phyloP scores from a whole-genome alignment of 2,797 vertebrate genomes.

The Enteromius paludinosus region DNA sequence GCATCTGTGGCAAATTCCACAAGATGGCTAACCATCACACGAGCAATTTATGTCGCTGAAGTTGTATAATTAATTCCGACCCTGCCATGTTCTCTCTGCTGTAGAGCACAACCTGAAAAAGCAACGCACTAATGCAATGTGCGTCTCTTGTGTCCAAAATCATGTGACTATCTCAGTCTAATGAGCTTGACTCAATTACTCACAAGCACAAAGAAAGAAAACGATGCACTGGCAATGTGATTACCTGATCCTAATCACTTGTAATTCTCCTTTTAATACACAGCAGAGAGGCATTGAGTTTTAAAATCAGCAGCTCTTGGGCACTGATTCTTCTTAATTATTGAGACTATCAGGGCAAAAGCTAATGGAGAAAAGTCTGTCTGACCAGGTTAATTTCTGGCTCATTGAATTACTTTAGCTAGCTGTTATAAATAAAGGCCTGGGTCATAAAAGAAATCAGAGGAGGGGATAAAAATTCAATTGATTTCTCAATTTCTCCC shows the following conservation, averaged over 20 bases:
- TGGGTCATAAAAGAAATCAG: slow-evolving; percentile 67
- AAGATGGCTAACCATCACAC: slow-evolving; percentile 12
- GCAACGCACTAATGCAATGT: slow-evolving; percentile 32
- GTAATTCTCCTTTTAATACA: slow-evolving; percentile 69
- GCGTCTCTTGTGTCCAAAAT: slow-evolving; percentile 42
- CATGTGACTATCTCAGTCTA: slow-evolving; percentile 45
- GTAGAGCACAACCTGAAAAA: slow-evolving; percentile 22
- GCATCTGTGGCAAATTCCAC: slow-evolving; percentile 31
- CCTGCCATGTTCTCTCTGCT: neutral
- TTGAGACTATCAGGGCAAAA: slow-evolving; percentile 68
- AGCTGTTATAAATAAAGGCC: slow-evolving; percentile 72
- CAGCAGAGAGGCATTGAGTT: slow-evolving; percentile 62
- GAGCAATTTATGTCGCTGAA: neutral
- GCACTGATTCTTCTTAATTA: slow-evolving; percentile 78
- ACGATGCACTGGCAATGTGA: slow-evolving; percentile 68
- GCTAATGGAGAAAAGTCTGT: slow-evolving; percentile 74
- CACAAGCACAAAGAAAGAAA: slow-evolving; percentile 50
- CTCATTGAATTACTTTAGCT: slow-evolving; percentile 77
- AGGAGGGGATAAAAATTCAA: slow-evolving; percentile 21
- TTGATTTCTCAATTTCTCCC: slow-evolving; percentile 33
- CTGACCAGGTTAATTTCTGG: slow-evolving; percentile 77
- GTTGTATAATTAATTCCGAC: slow-evolving; percentile 15
- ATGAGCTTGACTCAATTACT: slow-evolving; percentile 56
- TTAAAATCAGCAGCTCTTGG: slow-evolving; percentile 68
- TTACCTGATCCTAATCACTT: slow-evolving; percentile 75